Conservation (phyloP, 2,113 vertebrate genomes). For the Stomatorhinus ivindoensis region DNA sequence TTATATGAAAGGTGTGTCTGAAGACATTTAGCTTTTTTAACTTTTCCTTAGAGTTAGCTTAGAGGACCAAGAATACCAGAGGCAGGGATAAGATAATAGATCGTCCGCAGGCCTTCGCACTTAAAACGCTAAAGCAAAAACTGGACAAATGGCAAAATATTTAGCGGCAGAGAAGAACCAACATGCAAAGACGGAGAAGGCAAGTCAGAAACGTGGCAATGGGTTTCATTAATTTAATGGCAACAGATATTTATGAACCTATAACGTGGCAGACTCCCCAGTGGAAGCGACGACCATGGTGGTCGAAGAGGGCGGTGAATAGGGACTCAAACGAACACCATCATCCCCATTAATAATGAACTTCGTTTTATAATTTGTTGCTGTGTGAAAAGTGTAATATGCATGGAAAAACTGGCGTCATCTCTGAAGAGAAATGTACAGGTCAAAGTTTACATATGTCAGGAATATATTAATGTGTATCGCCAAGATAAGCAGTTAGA, state of each 20-base stretch:
- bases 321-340: not conserved
- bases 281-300: not conserved
- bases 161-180: not conserved
- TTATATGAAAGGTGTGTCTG: not conserved
- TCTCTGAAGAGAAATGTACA: not conserved
- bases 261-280: too few species aligned
- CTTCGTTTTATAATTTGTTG: too few species aligned
- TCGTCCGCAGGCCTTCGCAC: not conserved
- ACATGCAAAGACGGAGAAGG: not conserved
- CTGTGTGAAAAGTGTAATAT: too few species aligned
- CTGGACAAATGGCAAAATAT: not conserved
- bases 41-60: not conserved
- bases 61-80: not conserved
- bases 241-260: not conserved
- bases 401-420: not conserved
- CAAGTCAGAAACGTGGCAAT: not conserved
- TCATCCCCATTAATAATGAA: not conserved
- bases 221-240: not conserved
- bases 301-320: not conserved
- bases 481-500: not conserved
- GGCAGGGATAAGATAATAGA: not conserved
- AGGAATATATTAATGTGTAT: not conserved
- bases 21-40: not conserved
- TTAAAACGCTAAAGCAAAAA: not conserved
- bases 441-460: not conserved